Evolutionary conservation across 2,797 vertebrate genomes (phyloP).

Genomic region (Meriones psammophilus): DNA sequence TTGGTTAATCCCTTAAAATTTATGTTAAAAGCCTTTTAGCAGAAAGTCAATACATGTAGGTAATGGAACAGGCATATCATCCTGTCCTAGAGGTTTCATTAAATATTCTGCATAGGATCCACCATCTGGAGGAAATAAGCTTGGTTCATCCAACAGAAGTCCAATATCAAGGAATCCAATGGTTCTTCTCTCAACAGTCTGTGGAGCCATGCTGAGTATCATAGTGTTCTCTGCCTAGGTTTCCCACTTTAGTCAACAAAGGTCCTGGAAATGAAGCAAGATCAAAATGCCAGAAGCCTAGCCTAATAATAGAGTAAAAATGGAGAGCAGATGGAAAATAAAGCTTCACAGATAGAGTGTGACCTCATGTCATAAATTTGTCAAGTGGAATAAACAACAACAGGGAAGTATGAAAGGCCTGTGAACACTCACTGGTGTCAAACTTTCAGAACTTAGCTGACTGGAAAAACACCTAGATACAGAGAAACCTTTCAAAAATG

Average conservation of each 20-base stretch:
- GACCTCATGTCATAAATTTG: slow-evolving; percentile 74
- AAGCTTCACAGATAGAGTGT: slow-evolving; percentile 50
- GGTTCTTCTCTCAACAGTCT: slow-evolving; percentile 26
- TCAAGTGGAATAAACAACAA: slow-evolving; percentile 71
- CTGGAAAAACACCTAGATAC: neutral
- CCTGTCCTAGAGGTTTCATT: slow-evolving; percentile 32
- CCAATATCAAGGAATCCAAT: slow-evolving; percentile 32
- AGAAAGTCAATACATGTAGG: slow-evolving; percentile 86
- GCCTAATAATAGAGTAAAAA: slow-evolving; percentile 81
- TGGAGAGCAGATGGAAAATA: slow-evolving; percentile 75
- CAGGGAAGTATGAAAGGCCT: slow-evolving; percentile 45
- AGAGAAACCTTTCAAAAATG: slow-evolving; percentile 49
- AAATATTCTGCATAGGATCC: slow-evolving; percentile 42
- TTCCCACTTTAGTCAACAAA: slow-evolving; percentile 62
- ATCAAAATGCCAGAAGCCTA: slow-evolving; percentile 72
- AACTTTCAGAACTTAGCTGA: slow-evolving; percentile 2
- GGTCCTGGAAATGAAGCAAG: slow-evolving; percentile 53
- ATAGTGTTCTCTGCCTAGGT: neutral
- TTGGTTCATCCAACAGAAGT: neutral
- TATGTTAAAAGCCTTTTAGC: slow-evolving; percentile 87
- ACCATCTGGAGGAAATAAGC: slow-evolving; percentile 62
- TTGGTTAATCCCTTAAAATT: slow-evolving; percentile 84
- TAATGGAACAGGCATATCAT: slow-evolving; percentile 65
- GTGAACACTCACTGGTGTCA: neutral
- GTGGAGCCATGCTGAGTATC: slow-evolving; percentile 6